Evolutionary conservation across 2,888 invertebrate genomes (phyloP).

Genomic region (Esperia sulphurella): DNA sequence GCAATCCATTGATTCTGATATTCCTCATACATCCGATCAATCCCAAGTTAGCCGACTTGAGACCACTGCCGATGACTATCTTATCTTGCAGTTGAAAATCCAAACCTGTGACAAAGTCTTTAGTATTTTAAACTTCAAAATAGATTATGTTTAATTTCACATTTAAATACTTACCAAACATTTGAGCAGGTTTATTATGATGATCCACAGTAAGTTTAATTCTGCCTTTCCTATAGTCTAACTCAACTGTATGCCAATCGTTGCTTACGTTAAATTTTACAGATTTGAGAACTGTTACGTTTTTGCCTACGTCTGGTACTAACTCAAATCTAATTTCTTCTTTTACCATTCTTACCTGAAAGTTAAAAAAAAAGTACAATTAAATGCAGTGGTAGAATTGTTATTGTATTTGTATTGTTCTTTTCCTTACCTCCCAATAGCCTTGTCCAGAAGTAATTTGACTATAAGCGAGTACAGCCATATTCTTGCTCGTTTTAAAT

Average conservation of each 20-base stretch:
- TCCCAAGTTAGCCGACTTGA: slow-evolving; percentile 85
- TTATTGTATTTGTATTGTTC: not conserved
- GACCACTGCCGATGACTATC: slow-evolving; percentile 89
- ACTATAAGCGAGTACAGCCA: slow-evolving; percentile 92
- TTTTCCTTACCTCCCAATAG: slow-evolving; percentile 88
- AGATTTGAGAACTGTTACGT: slow-evolving; percentile 87
- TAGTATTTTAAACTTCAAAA: not conserved
- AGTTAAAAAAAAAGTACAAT: slow-evolving; percentile 1
- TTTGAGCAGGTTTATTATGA: slow-evolving; percentile 84
- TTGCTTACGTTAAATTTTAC: slow-evolving; percentile 89
- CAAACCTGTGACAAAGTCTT: slow-evolving; percentile 47
- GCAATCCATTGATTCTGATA: slow-evolving; percentile 89
- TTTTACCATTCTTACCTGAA: slow-evolving; percentile 87
- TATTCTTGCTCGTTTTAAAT: slow-evolving; percentile 90
- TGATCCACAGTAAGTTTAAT: slow-evolving; percentile 88
- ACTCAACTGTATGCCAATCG: slow-evolving; percentile 90
- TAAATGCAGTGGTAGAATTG: too few species aligned
- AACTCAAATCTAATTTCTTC: slow-evolving; percentile 92
- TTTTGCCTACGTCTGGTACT: slow-evolving; percentile 85
- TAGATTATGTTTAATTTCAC: not conserved
- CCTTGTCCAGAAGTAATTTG: slow-evolving; percentile 87
- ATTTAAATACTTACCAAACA: slow-evolving; percentile 68
- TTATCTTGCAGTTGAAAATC: slow-evolving; percentile 84
- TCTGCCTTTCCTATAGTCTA: slow-evolving; percentile 87
- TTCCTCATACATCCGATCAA: slow-evolving; percentile 95